A percentile compares a stretch with the other conserved stretches of the same genome.
phyloP scores from a whole-genome alignment of 1,140 invertebrate species.

The Drosophila suzukii region DNA sequence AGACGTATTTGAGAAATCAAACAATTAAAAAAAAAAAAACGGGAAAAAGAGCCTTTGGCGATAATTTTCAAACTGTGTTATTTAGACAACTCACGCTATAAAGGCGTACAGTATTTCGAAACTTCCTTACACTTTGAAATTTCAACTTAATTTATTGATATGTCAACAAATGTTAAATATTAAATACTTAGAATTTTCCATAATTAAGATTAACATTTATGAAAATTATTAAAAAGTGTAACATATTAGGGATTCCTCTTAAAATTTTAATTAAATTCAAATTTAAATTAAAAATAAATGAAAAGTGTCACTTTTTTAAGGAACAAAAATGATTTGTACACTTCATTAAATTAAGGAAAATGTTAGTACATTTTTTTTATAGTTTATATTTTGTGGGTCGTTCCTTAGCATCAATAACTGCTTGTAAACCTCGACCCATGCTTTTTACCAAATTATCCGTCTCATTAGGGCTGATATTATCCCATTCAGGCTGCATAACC shows the following conservation, averaged over 20 bases:
- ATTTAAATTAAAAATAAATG: neutral
- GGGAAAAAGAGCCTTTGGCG: no score
- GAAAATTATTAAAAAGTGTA: neutral
- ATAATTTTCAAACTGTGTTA: no score
- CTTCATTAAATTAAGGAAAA: neutral
- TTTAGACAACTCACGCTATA: no score
- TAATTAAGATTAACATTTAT: neutral
- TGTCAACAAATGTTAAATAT: neutral
- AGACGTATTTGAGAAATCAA: no score
- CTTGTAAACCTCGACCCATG: constrained; percentile 1
- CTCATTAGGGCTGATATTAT: neutral
- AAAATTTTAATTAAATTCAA: neutral
- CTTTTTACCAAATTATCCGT: neutral
- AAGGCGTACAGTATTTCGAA: no score
- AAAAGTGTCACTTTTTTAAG: neutral
- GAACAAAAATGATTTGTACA: neutral
- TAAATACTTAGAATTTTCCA: neutral
- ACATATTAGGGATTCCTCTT: no score
- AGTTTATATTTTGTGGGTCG: neutral
- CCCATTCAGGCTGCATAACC: neutral
- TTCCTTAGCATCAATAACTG: neutral
- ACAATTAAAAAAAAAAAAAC: no score
- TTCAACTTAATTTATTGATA: neutral
- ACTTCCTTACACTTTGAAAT: neutral
- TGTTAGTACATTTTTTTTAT: neutral